These are phyloP conservation scores for Gadus macrocephalus DNA, from an alignment of 2,113 vertebrate species.

Conservation along the genomic window DNA sequence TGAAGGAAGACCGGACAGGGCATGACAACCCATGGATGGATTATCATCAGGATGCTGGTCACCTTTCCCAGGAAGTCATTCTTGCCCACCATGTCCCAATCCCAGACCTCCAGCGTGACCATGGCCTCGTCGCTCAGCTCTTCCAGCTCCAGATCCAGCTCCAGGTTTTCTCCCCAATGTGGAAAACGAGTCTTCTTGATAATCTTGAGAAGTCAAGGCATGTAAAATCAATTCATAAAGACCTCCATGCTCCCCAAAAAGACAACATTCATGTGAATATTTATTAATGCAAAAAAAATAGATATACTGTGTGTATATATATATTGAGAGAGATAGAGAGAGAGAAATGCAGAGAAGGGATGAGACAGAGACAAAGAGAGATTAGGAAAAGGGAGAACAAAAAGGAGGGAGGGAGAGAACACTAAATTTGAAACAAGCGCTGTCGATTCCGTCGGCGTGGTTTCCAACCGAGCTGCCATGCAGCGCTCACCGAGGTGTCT, in stretches of 20 bases:
- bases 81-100: conserved; percentile 94
- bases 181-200: conserved; percentile 90
- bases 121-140: conserved; percentile 53
- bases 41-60: conserved; percentile 28
- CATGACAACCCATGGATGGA: neutral
- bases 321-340: too few species aligned
- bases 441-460: too few species aligned
- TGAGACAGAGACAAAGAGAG: neutral
- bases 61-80: conserved; percentile 89
- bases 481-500: conserved; percentile 82
- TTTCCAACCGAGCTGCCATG: neutral
- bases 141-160: conserved; percentile 68
- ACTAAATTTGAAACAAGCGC: neutral
- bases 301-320: too few species aligned
- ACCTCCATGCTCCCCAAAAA: neutral
- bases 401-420: neutral
- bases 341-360: too few species aligned
- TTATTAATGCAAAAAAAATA: too few species aligned
- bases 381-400: neutral
- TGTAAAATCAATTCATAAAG: neutral
- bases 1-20: neutral
- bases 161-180: conserved; percentile 83
- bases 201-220: conserved; percentile 64
- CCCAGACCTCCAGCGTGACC: conserved; percentile 84
- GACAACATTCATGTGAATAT: too few species aligned